Evolutionary conservation across 1,140 invertebrate species (phyloP).

Genomic region (Eueides isabella): DNA sequence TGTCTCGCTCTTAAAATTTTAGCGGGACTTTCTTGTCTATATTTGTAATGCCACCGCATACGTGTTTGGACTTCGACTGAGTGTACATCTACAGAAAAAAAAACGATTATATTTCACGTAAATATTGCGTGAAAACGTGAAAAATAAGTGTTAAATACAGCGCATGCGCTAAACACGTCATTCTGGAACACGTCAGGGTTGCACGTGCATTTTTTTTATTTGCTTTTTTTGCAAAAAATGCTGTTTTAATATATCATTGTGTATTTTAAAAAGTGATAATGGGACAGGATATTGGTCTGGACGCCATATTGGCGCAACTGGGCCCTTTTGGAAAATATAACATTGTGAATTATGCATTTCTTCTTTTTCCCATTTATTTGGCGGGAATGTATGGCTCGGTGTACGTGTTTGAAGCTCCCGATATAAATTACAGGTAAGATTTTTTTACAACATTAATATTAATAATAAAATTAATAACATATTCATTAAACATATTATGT

Average conservation of each 20-base stretch:
- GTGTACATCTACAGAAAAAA: slow-evolving; percentile 5
- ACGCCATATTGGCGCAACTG: slow-evolving; percentile 59
- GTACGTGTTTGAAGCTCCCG: slow-evolving; percentile 69
- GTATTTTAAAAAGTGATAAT: slow-evolving; percentile 44
- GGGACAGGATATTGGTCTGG: slow-evolving; percentile 59
- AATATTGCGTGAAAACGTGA: slow-evolving; percentile 20
- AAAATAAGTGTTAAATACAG: not conserved
- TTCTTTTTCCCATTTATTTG: slow-evolving; percentile 70
- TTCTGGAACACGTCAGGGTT: slow-evolving; percentile 18
- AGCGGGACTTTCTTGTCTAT: slow-evolving; percentile 52
- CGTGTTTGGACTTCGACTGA: slow-evolving; percentile 16
- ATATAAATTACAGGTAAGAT: slow-evolving; percentile 70
- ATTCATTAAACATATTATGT: not conserved
- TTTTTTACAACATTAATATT: not conserved
- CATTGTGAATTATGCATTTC: slow-evolving; percentile 68
- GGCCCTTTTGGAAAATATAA: slow-evolving; percentile 72
- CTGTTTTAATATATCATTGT: slow-evolving; percentile 24
- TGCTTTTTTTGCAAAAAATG: slow-evolving; percentile 18
- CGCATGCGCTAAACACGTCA: slow-evolving; percentile 52
- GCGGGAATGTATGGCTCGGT: slow-evolving; percentile 74
- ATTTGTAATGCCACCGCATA: slow-evolving; percentile 44
- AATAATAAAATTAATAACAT: not conserved
- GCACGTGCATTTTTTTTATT: slow-evolving; percentile 16
- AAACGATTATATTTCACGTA: slow-evolving; percentile 26
- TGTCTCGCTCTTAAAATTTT: slow-evolving; percentile 35